These are phyloP conservation scores for Drosophila parthenogenetica DNA, from an alignment of 2,888 invertebrate genomes.

Conservation along the genomic window DNA sequence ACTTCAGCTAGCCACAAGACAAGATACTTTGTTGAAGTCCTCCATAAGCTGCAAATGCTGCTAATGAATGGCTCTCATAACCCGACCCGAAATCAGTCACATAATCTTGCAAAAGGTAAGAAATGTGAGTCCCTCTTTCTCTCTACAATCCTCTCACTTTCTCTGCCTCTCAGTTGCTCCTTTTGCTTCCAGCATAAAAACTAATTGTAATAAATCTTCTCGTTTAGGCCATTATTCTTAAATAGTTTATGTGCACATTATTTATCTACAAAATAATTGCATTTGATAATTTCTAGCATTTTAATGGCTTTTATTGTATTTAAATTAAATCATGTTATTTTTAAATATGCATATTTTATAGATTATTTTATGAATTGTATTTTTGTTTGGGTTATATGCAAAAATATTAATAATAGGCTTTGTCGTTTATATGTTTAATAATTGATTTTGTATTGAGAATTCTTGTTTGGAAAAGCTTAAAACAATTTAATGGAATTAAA, in stretches of 20 bases:
- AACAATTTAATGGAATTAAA: too few species aligned
- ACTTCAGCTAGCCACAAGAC: slow-evolving; percentile 40
- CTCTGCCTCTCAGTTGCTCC: not conserved
- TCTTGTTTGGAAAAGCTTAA: too few species aligned
- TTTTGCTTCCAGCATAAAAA: not conserved
- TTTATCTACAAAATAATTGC: not conserved
- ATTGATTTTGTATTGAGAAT: too few species aligned
- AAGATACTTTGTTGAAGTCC: slow-evolving; percentile 55
- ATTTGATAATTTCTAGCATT: not conserved
- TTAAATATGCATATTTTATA: too few species aligned
- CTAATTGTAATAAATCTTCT: slow-evolving; percentile 3
- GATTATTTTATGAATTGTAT: too few species aligned
- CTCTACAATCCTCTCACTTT: not conserved
- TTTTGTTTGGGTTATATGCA: too few species aligned
- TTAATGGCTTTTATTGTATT: not conserved
- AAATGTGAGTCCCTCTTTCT: not conserved
- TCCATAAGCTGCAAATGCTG: slow-evolving; percentile 39
- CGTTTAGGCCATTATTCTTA: not conserved
- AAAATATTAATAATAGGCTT: too few species aligned
- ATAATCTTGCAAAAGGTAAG: slow-evolving; percentile 48
- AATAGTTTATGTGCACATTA: slow-evolving; percentile 2
- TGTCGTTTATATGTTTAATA: too few species aligned
- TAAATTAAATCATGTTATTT: not conserved
- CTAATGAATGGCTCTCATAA: slow-evolving; percentile 66
- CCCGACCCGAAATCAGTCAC: slow-evolving; percentile 41